Evolutionary conservation across 2,113 vertebrate species (phyloP), one percentile per base, ranked within the genome.

Genomic region (Thunnus maccoyii): DNA sequence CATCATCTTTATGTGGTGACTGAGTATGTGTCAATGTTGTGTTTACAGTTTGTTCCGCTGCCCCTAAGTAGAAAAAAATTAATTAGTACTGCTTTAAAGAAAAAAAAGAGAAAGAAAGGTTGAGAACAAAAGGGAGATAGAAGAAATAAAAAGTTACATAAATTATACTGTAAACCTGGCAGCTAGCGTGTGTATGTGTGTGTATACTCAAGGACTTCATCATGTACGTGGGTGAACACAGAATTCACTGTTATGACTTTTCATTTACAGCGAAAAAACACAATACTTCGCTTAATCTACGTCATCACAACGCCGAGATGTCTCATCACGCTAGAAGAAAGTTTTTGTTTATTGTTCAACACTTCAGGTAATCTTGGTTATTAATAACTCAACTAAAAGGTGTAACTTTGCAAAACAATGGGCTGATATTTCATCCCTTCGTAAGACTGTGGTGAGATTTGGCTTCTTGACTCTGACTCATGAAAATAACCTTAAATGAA

Each of bases 271-370:
- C 17, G n/a, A 50, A 17, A 0, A 25, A 20, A 17, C 30, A 22
- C 3, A 50, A 52, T 20, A 62, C 3, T 12, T 2, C 3, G 56
- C 25, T 47, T 16, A 7, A 55, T 22, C 12, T 4, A 52, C 4
- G 22, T 41, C 36, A 41, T 41, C 36, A 27, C n/a, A 51, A 15
- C 16, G 16, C 7, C 8, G 9, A 30, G 27, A 30, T 4, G 27
- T 30, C 27, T 30, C 27, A 30, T 30, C 27, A 5, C 17, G 44
- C 22, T 14, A 17, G 18, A 51, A 15, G 52, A 58, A 60, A 41
- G 47, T 61, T 27, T 56, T n/a, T 72, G n/a, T 32, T 56, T n/a
- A n/a, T 15, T 55, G 67, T 72, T 56, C 41, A 14, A 20, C 52
- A 44, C 51, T 16, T 0, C 1, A 4, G 12, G 18, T 6, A 41